Evolutionary conservation across 1,140 invertebrate species (phyloP), one percentile per base, ranked within the genome.

Genomic region (Eriosoma lanigerum): DNA sequence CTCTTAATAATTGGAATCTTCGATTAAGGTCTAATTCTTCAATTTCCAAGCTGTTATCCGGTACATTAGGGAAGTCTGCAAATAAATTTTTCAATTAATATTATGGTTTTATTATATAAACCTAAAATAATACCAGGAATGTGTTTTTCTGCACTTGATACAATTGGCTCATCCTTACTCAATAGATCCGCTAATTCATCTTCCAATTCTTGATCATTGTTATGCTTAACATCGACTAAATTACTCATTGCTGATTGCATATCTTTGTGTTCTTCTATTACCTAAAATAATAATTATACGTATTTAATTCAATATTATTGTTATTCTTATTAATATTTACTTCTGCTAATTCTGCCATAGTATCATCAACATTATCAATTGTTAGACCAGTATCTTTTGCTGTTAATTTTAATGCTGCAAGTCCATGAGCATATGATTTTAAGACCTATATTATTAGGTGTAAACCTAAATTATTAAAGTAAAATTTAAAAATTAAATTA

Each of bases 351-450:
- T 78, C 75, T 62, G 75, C 75, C 75, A 78, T 78, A 19, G 75
- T 78, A 46, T 78, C 75, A 60, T 78, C 75, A n/a, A 78, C 75
- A 78, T 78, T 78, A 48, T 78, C 75, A 50, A 78, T 78, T 62
- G 75, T 62, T 1, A 78, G 56, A 62, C 75, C 75, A 48, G 32
- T 48, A 29, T 78, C 75, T 29, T 78, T 78, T n/a, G 75, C 32
- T 10, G 75, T 46, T 26, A 78, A 38, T 62, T 78, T 78, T 62
- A 78, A 78, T 24, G 75, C 75, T 21, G 75, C 52, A 24, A 78
- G 56, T 78, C 75, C 75, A 62, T 58, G 54, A 19, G 48, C 38
- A 62, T 78, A 78, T 5, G 75, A 62, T 62, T 78, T 46, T 1
- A 78, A 62, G 19, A 78, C 75, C 75, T 78, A 13, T 24, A 62